Percentiles rank a stretch among this genome's conserved stretches.
Conservation (phyloP, 2,797 vertebrate genomes). For the Vespertilio murinus region DNA sequence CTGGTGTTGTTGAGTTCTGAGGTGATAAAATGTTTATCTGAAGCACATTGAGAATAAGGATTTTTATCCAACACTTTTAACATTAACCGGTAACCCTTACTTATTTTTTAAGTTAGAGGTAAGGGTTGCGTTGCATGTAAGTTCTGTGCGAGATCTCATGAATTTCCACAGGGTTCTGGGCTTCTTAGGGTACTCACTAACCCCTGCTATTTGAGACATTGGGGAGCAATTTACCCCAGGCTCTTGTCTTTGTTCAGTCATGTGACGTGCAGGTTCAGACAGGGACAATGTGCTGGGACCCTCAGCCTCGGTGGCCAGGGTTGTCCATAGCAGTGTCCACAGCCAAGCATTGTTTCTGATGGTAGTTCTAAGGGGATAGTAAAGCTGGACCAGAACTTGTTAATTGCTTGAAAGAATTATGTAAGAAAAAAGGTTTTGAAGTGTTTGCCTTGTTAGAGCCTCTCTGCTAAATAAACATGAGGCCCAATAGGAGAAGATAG, state of each 20-base stretch:
- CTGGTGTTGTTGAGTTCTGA: not conserved
- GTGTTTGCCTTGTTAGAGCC: not conserved
- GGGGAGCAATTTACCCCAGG: not conserved
- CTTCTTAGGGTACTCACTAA: not conserved
- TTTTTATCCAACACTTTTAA: constrained; percentile 22
- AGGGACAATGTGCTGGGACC: not conserved
- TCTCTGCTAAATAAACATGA: not conserved
- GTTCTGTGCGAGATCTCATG: not conserved
- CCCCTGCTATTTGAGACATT: not conserved
- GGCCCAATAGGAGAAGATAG: not conserved
- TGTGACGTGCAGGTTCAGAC: not conserved
- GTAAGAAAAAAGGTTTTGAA: not conserved
- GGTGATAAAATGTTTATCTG: constrained; percentile 54
- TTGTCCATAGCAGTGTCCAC: not conserved
- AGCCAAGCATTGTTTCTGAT: not conserved
- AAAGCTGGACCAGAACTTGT: not conserved
- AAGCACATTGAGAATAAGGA: not conserved
- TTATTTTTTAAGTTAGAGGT: constrained; percentile 6
- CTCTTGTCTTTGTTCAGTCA: not conserved
- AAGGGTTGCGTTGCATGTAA: not conserved
- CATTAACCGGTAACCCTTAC: not conserved
- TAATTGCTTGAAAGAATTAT: not conserved
- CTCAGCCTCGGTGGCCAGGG: not conserved
- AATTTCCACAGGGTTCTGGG: not conserved
- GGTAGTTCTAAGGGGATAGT: not conserved